Evolutionary conservation across 1,140 invertebrate species (phyloP).

Genomic region (Panagrolaimus sp.): DNA sequence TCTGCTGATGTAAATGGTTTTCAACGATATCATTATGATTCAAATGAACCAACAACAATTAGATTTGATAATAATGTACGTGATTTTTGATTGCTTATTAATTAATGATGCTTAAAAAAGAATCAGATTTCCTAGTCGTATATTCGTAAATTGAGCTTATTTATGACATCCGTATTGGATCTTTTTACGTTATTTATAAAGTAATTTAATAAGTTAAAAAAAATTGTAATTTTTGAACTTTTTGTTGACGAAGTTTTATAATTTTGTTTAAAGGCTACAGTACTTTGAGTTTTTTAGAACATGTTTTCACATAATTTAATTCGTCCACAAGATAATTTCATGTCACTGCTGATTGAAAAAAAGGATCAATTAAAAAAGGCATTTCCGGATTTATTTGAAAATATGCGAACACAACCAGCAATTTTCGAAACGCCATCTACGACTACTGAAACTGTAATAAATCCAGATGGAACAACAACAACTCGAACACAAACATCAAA

Average conservation of each 20-base stretch:
- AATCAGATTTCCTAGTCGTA: too few relatives aligned
- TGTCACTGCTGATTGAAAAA: slow-evolving; percentile 38
- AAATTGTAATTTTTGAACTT: too few relatives aligned
- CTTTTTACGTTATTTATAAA: too few relatives aligned
- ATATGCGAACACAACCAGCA: slow-evolving; percentile 36
- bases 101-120: neutral
- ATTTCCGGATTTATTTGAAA: slow-evolving; percentile 41
- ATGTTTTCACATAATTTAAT: slow-evolving; percentile 28
- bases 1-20: slow-evolving; percentile 1
- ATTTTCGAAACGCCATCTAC: slow-evolving; percentile 37
- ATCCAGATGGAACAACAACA: slow-evolving; percentile 43
- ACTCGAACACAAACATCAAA: slow-evolving; percentile 42
- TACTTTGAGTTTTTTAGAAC: neutral
- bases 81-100: neutral
- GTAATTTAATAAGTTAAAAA: too few relatives aligned
- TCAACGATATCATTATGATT: too few relatives aligned
- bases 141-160: too few relatives aligned
- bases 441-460: slow-evolving; percentile 39
- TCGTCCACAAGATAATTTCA: slow-evolving; percentile 34
- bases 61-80: neutral
- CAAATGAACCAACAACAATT: neutral
- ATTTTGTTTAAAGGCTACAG: too few relatives aligned
- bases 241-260: too few relatives aligned
- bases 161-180: too few relatives aligned
- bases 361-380: slow-evolving; percentile 38